These are phyloP conservation scores for Drosophila ficusphila DNA, from an alignment of 1,140 invertebrate genomes.

Conservation along the genomic window DNA sequence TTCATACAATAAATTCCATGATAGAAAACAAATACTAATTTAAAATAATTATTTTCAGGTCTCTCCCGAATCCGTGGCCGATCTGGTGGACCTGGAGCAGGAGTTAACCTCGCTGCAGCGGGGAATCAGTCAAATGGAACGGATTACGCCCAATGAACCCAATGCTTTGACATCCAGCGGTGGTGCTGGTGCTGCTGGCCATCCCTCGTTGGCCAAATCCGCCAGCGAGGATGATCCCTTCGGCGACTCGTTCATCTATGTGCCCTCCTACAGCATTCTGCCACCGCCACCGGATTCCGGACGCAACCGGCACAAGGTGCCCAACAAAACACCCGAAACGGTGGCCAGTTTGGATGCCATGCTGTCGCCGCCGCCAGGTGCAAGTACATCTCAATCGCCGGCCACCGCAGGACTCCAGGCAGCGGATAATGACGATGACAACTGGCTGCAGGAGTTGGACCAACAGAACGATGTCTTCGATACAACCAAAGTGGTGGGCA, in stretches of 20 bases:
- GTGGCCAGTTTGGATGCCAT: conserved; percentile 50
- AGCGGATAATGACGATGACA: conserved; percentile 68
- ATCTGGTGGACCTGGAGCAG: conserved; percentile 96
- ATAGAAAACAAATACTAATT: background rate
- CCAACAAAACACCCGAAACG: conserved; percentile 53
- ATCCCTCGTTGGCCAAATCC: conserved; percentile 49
- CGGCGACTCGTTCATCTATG: conserved; percentile 91
- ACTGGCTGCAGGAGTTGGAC: conserved; percentile 75
- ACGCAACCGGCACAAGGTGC: conserved; percentile 77
- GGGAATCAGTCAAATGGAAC: conserved; percentile 94
- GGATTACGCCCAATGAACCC: conserved; percentile 90
- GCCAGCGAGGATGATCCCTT: conserved; percentile 89
- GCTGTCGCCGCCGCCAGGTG: conserved; percentile 49
- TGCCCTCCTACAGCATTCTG: conserved; percentile 86
- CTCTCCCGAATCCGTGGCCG: conserved; percentile 87
- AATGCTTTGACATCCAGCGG: conserved; percentile 61
- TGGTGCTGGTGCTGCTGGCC: conserved; percentile 7
- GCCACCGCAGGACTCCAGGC: conserved; percentile 43
- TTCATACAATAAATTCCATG: too few relatives aligned
- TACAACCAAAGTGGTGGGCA: conserved; percentile 64
- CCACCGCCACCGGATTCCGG: conserved; percentile 87
- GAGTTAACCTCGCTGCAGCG: conserved; percentile 95
- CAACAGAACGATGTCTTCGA: conserved; percentile 81
- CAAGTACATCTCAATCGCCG: conserved; percentile 34
- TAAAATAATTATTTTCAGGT: conserved; percentile 50